These are phyloP conservation scores for Melanostigma gelatinosum DNA, from an alignment of 2,113 vertebrate species.

Conservation along the genomic window DNA sequence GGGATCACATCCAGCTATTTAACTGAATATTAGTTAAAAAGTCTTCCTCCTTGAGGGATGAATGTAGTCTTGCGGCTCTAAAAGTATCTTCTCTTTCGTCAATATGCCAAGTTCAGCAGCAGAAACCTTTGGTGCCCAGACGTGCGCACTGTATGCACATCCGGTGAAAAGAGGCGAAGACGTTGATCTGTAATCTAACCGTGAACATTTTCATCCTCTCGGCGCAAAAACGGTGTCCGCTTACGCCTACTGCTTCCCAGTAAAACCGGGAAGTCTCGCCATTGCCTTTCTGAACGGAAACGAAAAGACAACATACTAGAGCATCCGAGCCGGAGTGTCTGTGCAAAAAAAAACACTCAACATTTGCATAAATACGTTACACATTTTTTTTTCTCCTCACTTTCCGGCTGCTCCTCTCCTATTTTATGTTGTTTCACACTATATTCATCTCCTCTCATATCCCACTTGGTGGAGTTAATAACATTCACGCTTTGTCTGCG, in stretches of 20 bases:
- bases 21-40: not conserved
- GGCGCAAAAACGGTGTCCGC: slow-evolving; percentile 37
- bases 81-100: not conserved
- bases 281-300: slow-evolving; percentile 21
- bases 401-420: slow-evolving; percentile 19
- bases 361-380: slow-evolving; percentile 64
- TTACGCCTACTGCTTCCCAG: slow-evolving; percentile 26
- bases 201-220: slow-evolving; percentile 24
- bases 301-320: slow-evolving; percentile 42
- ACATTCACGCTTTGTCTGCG: slow-evolving; percentile 49
- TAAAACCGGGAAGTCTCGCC: slow-evolving; percentile 41
- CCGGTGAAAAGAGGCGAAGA: slow-evolving; percentile 2
- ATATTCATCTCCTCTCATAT: slow-evolving; percentile 63
- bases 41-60: not conserved
- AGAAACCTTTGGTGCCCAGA: slow-evolving; percentile 23
- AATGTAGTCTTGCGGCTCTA: not conserved
- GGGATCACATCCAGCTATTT: slow-evolving; percentile 2
- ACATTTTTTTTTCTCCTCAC: not conserved
- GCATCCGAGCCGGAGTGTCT: slow-evolving; percentile 22
- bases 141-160: slow-evolving; percentile 28
- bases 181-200: slow-evolving; percentile 40
- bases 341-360: slow-evolving; percentile 14
- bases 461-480: slow-evolving; percentile 64
- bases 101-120: not conserved
- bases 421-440: slow-evolving; percentile 54